Base-by-base conservation (phyloP, 2,888 invertebrate genomes). In the Oscheius sp. region DNA sequence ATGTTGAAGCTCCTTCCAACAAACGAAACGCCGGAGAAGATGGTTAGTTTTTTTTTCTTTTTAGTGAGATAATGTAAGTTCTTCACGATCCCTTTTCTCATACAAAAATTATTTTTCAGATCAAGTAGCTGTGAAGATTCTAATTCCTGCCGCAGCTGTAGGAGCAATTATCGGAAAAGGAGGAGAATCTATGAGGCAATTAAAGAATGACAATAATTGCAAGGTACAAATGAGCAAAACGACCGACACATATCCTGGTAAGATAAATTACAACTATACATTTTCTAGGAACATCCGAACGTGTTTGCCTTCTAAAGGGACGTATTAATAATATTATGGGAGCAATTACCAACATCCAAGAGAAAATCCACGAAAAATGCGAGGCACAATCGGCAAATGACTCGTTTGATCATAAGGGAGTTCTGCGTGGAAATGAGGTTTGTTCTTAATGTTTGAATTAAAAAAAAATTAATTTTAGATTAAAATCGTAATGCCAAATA, bases 111-210 rank as follows among this genome's bases (percentile, higher is more conserved):
- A 14, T 14, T 22, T 47, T 47, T 41, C 61, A 73, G 77, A 75
- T 45, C 75, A 71, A 17, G 75, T 83, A 12, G 79, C 82, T 72
- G 73, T 83, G 45, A 84, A 84, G 67, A 75, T 85, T 32, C 75
- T 85, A 28, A 84, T 88, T 70, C 86, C 86, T 20, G 74, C 94
- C 77, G 92, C 93, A 89, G 96, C 96, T 82, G 95, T 96, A 67
- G 97, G 97, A 79, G 96, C 96, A 88, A 95, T 98, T 87, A 98
- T 97, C 89, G 97, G 97, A 86, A 98, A 97, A 89, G 96, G 96
- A 50, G 97, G 97, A 80, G 97, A 98, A 89, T 95, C 96, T 69
- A 97, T 97, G 88, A 95, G 95, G 84, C 94, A 95, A 87, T 90
- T 98, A 86, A 96, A 98, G 89, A 95, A 94, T 89, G 96, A 97